Percentiles rank a stretch among this genome's conserved stretches.
phyloP scores from a whole-genome alignment of 2,113 vertebrate species.

The Peromyscus polionotus region DNA sequence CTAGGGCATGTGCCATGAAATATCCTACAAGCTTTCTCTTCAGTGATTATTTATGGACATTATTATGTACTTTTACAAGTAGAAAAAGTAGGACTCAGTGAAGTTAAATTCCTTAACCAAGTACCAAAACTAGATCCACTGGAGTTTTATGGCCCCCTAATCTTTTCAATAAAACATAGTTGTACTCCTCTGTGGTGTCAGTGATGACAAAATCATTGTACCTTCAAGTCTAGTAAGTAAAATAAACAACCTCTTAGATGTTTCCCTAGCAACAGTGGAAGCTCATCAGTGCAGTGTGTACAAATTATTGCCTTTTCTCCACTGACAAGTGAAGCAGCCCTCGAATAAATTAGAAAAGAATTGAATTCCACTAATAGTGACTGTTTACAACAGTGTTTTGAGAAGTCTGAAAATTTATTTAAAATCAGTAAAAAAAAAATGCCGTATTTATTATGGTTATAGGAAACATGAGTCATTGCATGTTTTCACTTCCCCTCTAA shows the following conservation, averaged over 20 bases:
- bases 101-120: slow-evolving; percentile 14
- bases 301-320: neutral
- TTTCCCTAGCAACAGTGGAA: neutral
- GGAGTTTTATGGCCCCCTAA: neutral
- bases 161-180: slow-evolving; percentile 4
- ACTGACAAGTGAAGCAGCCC: neutral
- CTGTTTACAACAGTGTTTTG: neutral
- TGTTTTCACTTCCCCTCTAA: neutral
- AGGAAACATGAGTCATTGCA: neutral
- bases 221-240: neutral
- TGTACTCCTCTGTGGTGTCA: neutral
- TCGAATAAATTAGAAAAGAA: slow-evolving; percentile 15
- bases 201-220: neutral
- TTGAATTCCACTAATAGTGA: neutral
- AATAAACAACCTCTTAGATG: neutral
- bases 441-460: neutral
- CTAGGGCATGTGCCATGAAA: neutral
- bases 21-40: neutral
- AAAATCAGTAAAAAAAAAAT: neutral
- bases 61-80: neutral
- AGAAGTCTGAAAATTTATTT: neutral
- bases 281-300: neutral
- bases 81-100: slow-evolving; percentile 10
- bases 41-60: neutral
- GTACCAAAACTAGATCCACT: neutral